A percentile compares a stretch with the other conserved stretches of the same genome.
Evolutionary conservation across 2,113 vertebrate genomes (phyloP).

Genomic region (Corynorhinus townsendii): DNA sequence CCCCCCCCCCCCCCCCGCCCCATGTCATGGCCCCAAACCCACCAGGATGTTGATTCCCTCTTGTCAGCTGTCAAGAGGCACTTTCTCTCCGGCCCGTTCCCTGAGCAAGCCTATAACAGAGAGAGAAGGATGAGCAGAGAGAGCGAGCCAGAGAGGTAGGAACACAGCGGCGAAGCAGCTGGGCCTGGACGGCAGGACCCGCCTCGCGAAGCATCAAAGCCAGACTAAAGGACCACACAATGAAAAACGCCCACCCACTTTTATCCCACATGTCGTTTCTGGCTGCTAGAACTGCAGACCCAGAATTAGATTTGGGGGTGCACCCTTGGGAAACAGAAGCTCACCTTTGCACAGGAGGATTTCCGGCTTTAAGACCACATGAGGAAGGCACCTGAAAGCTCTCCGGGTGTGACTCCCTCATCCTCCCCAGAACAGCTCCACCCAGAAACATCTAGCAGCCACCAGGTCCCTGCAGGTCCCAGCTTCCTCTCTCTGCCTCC

Average conservation of each 20-base stretch:
- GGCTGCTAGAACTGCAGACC: not conserved
- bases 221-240: fast-evolving
- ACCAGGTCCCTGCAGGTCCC: not conserved
- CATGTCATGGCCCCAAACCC: not conserved
- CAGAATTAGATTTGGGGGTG: not conserved
- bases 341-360: not conserved
- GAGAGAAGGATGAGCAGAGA: not conserved
- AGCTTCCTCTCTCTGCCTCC: not conserved
- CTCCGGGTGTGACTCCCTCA: fast-evolving
- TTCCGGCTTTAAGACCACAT: not conserved
- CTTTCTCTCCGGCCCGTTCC: not conserved
- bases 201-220: fast-evolving
- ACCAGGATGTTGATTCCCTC: fast-evolving
- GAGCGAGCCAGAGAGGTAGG: not conserved
- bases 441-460: not conserved
- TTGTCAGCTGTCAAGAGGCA: conserved; percentile 38
- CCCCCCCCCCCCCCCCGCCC: no score
- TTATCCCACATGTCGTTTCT: not conserved
- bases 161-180: fast-evolving
- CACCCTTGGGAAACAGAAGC: not conserved
- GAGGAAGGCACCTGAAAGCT: not conserved
- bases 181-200: fast-evolving
- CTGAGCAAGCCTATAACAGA: not conserved
- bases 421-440: fast-evolving
- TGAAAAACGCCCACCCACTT: not conserved